phyloP scores from a whole-genome alignment of 2,888 invertebrate genomes.

The Nasonovia ribisnigri region DNA sequence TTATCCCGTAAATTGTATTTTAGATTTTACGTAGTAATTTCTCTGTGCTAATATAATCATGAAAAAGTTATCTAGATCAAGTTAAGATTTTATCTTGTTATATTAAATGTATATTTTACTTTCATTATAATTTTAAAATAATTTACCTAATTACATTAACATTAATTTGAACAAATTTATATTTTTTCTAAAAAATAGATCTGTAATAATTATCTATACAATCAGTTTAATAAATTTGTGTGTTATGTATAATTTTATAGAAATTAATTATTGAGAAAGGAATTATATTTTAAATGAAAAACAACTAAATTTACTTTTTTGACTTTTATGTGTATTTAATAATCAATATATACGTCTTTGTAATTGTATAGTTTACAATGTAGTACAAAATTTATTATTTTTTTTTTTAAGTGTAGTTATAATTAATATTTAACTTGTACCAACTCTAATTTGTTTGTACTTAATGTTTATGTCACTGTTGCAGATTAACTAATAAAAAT shows the following conservation, averaged over 20 bases:
- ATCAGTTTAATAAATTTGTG: neutral
- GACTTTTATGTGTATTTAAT: neutral
- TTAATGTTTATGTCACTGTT: conserved; percentile 35
- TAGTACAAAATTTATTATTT: conserved; percentile 55
- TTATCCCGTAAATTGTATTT: neutral
- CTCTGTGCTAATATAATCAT: neutral
- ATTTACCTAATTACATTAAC: neutral
- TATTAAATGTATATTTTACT: neutral
- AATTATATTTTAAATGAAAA: conserved; percentile 38
- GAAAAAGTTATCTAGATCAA: neutral
- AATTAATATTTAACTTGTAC: conserved; percentile 43
- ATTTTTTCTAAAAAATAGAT: conserved; percentile 33
- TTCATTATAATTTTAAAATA: conserved; percentile 18
- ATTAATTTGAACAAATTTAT: conserved; percentile 47
- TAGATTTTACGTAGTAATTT: neutral
- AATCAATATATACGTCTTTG: neutral
- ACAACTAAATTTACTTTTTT: neutral
- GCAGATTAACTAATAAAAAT: conserved; percentile 37
- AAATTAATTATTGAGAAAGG: neutral
- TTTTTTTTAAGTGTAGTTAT: conserved; percentile 24
- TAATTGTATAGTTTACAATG: neutral
- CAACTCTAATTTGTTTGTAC: conserved; percentile 46
- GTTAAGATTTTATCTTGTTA: neutral
- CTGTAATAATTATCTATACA: neutral
- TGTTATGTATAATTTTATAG: neutral